These are phyloP conservation scores for Myopa testacea DNA, from an alignment of 2,888 invertebrate species.

Conservation along the genomic window DNA sequence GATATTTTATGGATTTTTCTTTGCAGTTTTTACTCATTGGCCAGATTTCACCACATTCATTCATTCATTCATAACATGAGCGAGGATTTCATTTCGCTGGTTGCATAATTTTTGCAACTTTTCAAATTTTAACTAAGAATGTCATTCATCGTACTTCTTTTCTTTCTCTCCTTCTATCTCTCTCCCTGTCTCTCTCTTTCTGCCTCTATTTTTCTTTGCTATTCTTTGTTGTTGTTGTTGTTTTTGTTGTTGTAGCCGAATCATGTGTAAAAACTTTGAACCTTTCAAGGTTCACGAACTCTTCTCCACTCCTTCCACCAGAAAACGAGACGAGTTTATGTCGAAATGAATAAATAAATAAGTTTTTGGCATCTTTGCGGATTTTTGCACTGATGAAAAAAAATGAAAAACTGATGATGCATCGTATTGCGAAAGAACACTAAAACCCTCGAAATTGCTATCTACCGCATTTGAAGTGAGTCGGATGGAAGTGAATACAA, in stretches of 20 bases:
- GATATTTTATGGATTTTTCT: not conserved
- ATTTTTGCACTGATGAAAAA: no score
- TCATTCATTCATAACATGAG: slow-evolving; percentile 27
- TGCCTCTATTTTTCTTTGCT: not conserved
- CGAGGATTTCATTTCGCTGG: not conserved
- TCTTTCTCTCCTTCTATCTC: not conserved
- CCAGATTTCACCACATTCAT: slow-evolving; percentile 14
- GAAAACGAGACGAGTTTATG: no score
- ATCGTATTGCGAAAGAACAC: no score
- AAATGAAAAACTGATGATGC: no score
- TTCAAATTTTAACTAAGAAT: no score
- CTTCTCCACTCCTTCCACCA: no score
- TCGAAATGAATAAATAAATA: no score
- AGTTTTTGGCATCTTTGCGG: no score
- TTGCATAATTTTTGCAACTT: not conserved
- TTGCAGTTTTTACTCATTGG: slow-evolving; percentile 10
- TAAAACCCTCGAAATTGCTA: no score
- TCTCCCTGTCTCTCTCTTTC: not conserved
- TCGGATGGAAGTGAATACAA: no score
- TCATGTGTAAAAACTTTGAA: not conserved
- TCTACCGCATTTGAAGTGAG: no score
- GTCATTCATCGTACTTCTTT: no score
- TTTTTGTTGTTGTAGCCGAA: not conserved
- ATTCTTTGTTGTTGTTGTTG: not conserved
- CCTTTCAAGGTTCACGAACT: not conserved